Base-by-base conservation (phyloP, 2,797 vertebrate genomes). In the Leptodactylus fallax region DNA sequence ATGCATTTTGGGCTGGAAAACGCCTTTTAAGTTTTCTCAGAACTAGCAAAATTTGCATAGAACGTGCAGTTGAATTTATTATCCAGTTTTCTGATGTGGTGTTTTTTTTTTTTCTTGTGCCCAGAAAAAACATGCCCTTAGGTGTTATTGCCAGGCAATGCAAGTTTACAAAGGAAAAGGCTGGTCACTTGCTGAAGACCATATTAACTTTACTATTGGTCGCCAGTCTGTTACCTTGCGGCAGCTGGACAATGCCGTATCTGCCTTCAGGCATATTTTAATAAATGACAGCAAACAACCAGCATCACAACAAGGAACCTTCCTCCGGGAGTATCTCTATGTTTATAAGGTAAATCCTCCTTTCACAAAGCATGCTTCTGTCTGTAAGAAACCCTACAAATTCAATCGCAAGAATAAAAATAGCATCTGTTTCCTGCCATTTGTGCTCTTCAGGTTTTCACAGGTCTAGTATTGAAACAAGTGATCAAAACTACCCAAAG, bases 71-170 rank as follows among this genome's bases (percentile, higher is more conserved):
- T 17, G 14, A 14, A 36, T 17, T 9, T 36, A 1, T 45, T 17
- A 7, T 16, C 55, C 55, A 67, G 71, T 53, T 53, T 77, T 77
- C 74, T 77, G 45, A 77, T 53, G 11, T 77, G 14, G n/a, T 74
- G 69, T 23, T 51, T 17, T 51, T 3, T 36, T 53, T 25, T 0
- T 77, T 21, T 45, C 25, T 81, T 81, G 8, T 23, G 12, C 36
- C 60, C 90, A 99, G 98, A 97, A 96, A 90, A 97, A 96, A 61
- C 98, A 99, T 17, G 97, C 98, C 6, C 94, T 99, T 90, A 97
- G 98, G 55, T 99, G 98, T 92, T 99, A 99, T 92, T 97, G 96
- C 91, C 98, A 99, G 93, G 98, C 98, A 87, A 97, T 99, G 97
- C 98, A 99, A 93, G 97, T 99, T 88, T 99, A 99, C 93, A 97